phyloP scores from a whole-genome alignment of 2,113 vertebrate genomes.

The Chaetodon trifascialis region DNA sequence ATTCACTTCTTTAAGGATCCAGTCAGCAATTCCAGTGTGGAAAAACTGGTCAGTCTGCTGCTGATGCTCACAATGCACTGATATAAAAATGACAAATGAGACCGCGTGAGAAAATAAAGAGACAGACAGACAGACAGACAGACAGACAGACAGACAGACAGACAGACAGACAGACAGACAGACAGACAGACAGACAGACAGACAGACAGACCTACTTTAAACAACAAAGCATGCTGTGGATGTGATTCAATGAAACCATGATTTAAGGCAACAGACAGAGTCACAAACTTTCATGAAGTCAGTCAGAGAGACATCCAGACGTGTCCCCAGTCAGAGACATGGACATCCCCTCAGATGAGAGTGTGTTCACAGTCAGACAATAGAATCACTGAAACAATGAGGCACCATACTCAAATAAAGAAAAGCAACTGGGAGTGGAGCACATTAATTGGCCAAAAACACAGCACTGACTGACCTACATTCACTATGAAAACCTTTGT shows the following conservation, averaged over 20 bases:
- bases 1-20: neutral
- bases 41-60: neutral
- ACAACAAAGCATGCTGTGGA: conserved; percentile 7
- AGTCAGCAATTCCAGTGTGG: neutral
- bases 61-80: neutral
- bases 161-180: no score
- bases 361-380: conserved; percentile 28
- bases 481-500: conserved; percentile 10
- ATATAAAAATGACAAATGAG: neutral
- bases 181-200: no score
- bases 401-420: conserved; percentile 54
- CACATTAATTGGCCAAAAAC: conserved; percentile 40
- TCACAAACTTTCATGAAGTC: neutral
- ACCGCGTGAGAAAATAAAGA: neutral
- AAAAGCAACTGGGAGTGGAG: conserved; percentile 29
- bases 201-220: neutral
- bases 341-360: neutral
- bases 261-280: neutral
- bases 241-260: neutral
- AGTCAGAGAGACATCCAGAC: conserved; percentile 7
- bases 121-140: conserved; percentile 14
- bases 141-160: no score
- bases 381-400: conserved; percentile 54
- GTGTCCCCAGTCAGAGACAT: neutral
- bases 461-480: conserved; percentile 34